Evolutionary conservation across 1,140 invertebrate species (phyloP), one percentile per base, ranked within the genome.

Genomic region (Battus philenor): DNA sequence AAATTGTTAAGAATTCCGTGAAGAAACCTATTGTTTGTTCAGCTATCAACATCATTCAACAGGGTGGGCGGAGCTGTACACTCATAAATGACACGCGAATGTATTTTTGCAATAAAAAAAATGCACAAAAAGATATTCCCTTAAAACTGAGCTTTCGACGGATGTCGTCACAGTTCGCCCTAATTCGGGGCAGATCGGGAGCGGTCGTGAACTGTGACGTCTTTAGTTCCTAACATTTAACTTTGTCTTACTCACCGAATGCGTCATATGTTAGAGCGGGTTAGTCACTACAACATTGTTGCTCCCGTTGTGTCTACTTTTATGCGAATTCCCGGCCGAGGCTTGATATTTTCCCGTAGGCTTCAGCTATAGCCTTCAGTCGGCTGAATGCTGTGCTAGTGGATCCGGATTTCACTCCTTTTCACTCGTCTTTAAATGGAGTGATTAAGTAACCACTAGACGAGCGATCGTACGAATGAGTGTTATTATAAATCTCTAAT

Each of bases 321-420:
- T 67, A 62, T 56, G 46, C 60, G 44, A 50, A 63, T 59, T 74
- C 73, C 73, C 75, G 65, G 73, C 59, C 62, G 66, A 71, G 72
- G 79, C 70, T 73, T 74, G 65, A 69, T 72, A 68, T 72, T 80
- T 77, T 80, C 75, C 72, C 70, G 74, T 77, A 77, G 68, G 64
- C 61, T 75, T 70, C 63, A 76, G 59, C 50, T 59, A 66, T 60
- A 74, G 59, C 51, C 61, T 56, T 80, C 68, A 82, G 76, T 82
- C 64, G 58, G 46, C 59, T 68, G 60, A 64, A 68, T 47, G 45
- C 15, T 46, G 56, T 36, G 44, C 61, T 15, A 52, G 17, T 41
- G 12, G 12, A 31, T 16, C 4, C 11, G 6, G 43, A 32, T 11
- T n/a, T n/a, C 13, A n/a, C 24, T 12, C 16, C 15, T 0, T 44